phyloP scores from a whole-genome alignment of 2,797 vertebrate species.

The Rhodeus uyekii region DNA sequence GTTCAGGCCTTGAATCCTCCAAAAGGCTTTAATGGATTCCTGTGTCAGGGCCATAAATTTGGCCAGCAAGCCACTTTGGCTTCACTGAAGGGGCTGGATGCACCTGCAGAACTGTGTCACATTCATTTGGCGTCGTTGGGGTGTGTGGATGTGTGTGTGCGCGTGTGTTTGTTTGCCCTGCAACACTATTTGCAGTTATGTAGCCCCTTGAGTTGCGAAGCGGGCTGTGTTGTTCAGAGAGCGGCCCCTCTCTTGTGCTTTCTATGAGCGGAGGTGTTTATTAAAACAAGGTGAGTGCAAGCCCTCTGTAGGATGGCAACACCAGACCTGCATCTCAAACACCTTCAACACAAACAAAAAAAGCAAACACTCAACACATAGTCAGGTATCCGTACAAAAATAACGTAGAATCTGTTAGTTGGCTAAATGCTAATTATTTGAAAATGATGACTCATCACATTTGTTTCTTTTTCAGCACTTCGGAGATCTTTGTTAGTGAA shows the following conservation, averaged over 20 bases:
- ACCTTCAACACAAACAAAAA: conserved; percentile 50
- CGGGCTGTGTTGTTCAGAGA: conserved; percentile 55
- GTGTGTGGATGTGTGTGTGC: conserved; percentile 2
- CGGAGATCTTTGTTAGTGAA: not conserved
- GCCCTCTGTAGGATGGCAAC: conserved; percentile 66
- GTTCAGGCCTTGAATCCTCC: conserved; percentile 76
- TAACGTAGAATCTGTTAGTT: not conserved
- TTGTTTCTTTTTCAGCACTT: not conserved
- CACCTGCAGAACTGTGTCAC: conserved; percentile 79
- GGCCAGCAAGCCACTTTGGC: conserved; percentile 43
- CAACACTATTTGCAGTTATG: conserved; percentile 65
- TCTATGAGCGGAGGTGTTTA: conserved; percentile 71
- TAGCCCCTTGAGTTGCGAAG: conserved; percentile 70
- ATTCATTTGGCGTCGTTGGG: conserved; percentile 58
- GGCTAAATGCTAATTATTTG: not conserved
- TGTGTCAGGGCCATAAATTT: conserved; percentile 81
- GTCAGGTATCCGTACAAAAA: not conserved
- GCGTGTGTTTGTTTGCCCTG: conserved; percentile 29
- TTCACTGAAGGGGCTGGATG: conserved; percentile 61
- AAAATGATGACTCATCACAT: not conserved
- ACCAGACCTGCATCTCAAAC: conserved; percentile 72
- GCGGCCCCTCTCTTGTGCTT: conserved; percentile 61
- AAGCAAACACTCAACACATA: not conserved
- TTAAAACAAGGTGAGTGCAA: conserved; percentile 77
- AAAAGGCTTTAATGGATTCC: conserved; percentile 87